phyloP scores from a whole-genome alignment of 2,888 invertebrate species.

The Philereme vetulata region DNA sequence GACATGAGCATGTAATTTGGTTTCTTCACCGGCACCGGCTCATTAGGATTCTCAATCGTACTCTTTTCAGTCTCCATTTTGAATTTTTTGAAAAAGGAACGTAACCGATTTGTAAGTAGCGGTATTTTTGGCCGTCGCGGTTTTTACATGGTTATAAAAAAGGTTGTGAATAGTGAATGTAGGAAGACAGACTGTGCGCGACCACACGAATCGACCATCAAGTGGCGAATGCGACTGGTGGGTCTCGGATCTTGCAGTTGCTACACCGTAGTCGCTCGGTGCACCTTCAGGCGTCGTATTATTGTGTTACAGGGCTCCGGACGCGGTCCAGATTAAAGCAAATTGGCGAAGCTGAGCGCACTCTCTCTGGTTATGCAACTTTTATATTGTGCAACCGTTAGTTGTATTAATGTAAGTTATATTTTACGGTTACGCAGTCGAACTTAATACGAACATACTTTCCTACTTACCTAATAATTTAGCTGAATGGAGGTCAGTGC shows the following conservation, averaged over 20 bases:
- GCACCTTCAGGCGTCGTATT: slow-evolving; percentile 44
- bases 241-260: slow-evolving; percentile 45
- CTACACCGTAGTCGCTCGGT: slow-evolving; percentile 44
- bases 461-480: slow-evolving; percentile 9
- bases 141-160: slow-evolving; percentile 27
- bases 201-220: slow-evolving; percentile 70
- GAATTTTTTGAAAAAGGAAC: slow-evolving; percentile 6
- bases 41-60: slow-evolving; percentile 47
- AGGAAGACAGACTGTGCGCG: slow-evolving; percentile 51
- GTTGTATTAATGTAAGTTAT: slow-evolving; percentile 38
- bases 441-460: slow-evolving; percentile 13
- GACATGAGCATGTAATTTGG: slow-evolving; percentile 84
- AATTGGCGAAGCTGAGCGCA: slow-evolving; percentile 57
- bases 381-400: slow-evolving; percentile 61
- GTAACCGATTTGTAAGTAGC: slow-evolving; percentile 18
- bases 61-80: slow-evolving; percentile 68
- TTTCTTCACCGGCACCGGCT: slow-evolving; percentile 53
- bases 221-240: slow-evolving; percentile 57
- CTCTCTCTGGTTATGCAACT: slow-evolving; percentile 72
- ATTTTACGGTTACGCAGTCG: slow-evolving; percentile 42
- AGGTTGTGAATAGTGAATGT: slow-evolving; percentile 21
- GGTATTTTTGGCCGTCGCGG: slow-evolving; percentile 17
- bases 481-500: slow-evolving; percentile 6
- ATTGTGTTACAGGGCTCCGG: slow-evolving; percentile 38
- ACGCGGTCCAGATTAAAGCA: slow-evolving; percentile 65